These are phyloP conservation scores for Charanyca ferruginea DNA, from an alignment of 2,888 invertebrate species.

Conservation along the genomic window DNA sequence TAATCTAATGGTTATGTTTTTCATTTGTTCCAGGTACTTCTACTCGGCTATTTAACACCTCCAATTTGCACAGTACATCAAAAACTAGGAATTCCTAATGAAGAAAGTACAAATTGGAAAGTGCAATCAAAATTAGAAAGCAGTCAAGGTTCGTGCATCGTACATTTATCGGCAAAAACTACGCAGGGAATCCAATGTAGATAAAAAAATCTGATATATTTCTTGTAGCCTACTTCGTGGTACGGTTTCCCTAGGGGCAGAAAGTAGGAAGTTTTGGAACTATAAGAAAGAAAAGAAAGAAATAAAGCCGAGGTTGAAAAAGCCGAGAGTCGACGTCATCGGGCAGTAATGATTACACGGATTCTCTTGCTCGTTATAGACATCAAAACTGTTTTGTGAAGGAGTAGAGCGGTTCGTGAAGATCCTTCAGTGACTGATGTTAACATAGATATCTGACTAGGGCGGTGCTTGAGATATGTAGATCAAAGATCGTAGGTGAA, in stretches of 20 bases:
- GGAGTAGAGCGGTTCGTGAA: constrained; percentile 10
- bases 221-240: constrained; percentile 40
- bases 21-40: constrained; percentile 54
- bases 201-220: constrained; percentile 23
- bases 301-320: constrained; percentile 35
- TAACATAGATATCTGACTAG: constrained; percentile 5
- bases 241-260: constrained; percentile 41
- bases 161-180: constrained; percentile 37
- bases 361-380: constrained; percentile 44
- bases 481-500: constrained; percentile 16
- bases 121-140: constrained; percentile 23
- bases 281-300: constrained; percentile 30
- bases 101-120: constrained; percentile 26
- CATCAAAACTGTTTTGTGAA: constrained; percentile 32
- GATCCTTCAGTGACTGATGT: constrained; percentile 19
- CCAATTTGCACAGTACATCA: constrained; percentile 7
- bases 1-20: constrained; percentile 44
- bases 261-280: constrained; percentile 42
- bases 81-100: constrained; percentile 5
- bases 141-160: constrained; percentile 11
- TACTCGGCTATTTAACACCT: constrained; percentile 10
- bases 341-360: constrained; percentile 49
- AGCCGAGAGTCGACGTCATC: constrained; percentile 21
- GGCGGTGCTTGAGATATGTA: constrained; percentile 8
- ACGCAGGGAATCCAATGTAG: constrained; percentile 3